These are phyloP conservation scores for Myopa testacea DNA, from an alignment of 2,888 invertebrate species.

Conservation along the genomic window DNA sequence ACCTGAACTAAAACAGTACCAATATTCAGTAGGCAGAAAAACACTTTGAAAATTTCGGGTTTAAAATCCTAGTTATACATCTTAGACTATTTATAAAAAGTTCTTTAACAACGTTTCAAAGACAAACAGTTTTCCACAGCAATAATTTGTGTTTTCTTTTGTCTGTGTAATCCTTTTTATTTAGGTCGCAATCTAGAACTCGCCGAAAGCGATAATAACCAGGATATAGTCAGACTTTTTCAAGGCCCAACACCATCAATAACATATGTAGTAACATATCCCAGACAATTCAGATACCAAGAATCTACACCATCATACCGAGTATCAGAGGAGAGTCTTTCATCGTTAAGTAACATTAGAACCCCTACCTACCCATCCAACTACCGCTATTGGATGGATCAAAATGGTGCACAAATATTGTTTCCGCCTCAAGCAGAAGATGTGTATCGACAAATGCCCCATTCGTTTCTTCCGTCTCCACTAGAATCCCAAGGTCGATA, in stretches of 20 bases:
- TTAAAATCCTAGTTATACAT: no score
- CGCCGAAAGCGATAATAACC: slow-evolving; percentile 54
- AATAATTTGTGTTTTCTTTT: slow-evolving; percentile 44
- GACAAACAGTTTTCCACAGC: neutral
- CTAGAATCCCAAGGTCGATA: neutral
- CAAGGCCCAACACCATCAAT: slow-evolving; percentile 17
- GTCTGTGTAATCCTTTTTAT: slow-evolving; percentile 39
- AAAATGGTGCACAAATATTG: neutral
- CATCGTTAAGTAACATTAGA: slow-evolving; percentile 18
- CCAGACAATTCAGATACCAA: slow-evolving; percentile 17
- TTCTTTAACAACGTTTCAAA: slow-evolving; percentile 19
- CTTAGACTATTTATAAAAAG: no score
- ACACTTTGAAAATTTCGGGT: neutral
- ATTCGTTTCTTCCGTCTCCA: no score
- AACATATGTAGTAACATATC: slow-evolving; percentile 9
- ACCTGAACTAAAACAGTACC: neutral
- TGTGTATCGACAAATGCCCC: no score
- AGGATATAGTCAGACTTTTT: slow-evolving; percentile 49
- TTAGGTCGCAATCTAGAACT: slow-evolving; percentile 45
- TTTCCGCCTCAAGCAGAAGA: no score
- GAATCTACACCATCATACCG: neutral
- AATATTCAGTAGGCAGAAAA: slow-evolving; percentile 34
- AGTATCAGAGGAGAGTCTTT: neutral
- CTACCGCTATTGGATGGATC: slow-evolving; percentile 21
- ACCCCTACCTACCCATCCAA: slow-evolving; percentile 38